Conservation (phyloP, 92 coral and sea anemone genomes). For the Pocillopora grandis region DNA sequence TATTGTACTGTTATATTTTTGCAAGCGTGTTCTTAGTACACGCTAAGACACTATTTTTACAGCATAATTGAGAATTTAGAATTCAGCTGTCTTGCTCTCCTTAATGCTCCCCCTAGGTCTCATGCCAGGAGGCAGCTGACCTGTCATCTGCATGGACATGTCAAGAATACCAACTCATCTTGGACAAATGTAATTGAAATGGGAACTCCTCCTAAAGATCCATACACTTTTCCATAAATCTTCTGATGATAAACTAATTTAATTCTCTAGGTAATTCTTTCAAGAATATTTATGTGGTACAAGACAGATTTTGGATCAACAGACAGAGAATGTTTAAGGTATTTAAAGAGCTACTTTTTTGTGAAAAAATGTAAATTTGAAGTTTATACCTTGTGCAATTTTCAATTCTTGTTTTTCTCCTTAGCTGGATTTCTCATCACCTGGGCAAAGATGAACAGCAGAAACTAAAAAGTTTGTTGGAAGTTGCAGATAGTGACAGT, state of each 20-base stretch:
- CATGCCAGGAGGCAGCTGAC: too few relatives aligned
- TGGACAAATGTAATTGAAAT: too few relatives aligned
- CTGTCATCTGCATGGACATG: too few relatives aligned
- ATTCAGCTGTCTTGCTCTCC: too few relatives aligned
- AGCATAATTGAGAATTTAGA: too few relatives aligned
- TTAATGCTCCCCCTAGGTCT: too few relatives aligned
- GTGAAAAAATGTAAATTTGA: background rate
- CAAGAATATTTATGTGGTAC: slow-evolving; percentile 91
- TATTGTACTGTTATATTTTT: too few relatives aligned
- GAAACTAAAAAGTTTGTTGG: slow-evolving; percentile 49
- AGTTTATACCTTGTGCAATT: background rate
- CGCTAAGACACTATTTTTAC: too few relatives aligned
- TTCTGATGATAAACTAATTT: background rate
- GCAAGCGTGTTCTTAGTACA: too few relatives aligned
- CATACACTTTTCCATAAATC: too few relatives aligned
- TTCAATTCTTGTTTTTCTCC: background rate
- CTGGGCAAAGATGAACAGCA: slow-evolving; percentile 40
- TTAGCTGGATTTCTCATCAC: slow-evolving; percentile 71
- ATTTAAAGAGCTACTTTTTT: background rate
- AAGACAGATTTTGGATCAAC: slow-evolving; percentile 81
- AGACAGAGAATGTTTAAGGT: slow-evolving; percentile 72
- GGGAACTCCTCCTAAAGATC: too few relatives aligned
- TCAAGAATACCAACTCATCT: too few relatives aligned
- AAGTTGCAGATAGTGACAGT: slow-evolving; percentile 44
- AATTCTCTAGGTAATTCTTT: slow-evolving; percentile 62